phyloP scores from a whole-genome alignment of 2,888 invertebrate species.

The Thelaira solivaga region DNA sequence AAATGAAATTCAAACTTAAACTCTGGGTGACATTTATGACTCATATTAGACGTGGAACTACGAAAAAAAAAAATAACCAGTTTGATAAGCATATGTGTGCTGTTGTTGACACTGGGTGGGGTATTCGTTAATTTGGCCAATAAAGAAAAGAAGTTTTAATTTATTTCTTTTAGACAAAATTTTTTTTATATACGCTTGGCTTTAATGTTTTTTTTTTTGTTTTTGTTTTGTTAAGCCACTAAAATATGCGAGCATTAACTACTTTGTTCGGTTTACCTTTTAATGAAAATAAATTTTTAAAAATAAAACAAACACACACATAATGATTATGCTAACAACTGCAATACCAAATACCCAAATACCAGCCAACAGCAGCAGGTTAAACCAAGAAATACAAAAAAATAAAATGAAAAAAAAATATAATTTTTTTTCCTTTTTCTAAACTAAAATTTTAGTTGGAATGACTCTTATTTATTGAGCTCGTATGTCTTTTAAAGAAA shows the following conservation, averaged over 20 bases:
- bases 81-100: not conserved
- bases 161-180: conserved; percentile 27
- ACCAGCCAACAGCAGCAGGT: conserved; percentile 15
- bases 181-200: not conserved
- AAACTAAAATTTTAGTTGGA: too few relatives aligned
- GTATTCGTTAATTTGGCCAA: conserved; percentile 40
- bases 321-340: conserved; percentile 38
- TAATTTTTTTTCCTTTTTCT: not conserved
- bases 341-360: conserved; percentile 13
- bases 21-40: conserved; percentile 60
- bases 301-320: conserved; percentile 10
- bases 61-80: not conserved
- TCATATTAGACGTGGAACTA: conserved; percentile 14
- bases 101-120: conserved; percentile 22
- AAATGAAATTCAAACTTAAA: conserved; percentile 54
- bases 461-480: conserved; percentile 29
- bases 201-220: too few relatives aligned
- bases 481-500: conserved; percentile 32
- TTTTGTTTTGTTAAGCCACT: conserved; percentile 36
- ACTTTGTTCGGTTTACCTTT: conserved; percentile 41
- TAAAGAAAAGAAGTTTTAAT: conserved; percentile 30
- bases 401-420: not conserved
- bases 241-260: conserved; percentile 56
- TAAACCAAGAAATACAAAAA: not conserved
- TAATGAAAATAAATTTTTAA: conserved; percentile 17